Percentiles rank a stretch among this genome's conserved stretches.
Evolutionary conservation across 2,797 vertebrate species (phyloP).

Genomic region (Sciurus vulgaris): DNA sequence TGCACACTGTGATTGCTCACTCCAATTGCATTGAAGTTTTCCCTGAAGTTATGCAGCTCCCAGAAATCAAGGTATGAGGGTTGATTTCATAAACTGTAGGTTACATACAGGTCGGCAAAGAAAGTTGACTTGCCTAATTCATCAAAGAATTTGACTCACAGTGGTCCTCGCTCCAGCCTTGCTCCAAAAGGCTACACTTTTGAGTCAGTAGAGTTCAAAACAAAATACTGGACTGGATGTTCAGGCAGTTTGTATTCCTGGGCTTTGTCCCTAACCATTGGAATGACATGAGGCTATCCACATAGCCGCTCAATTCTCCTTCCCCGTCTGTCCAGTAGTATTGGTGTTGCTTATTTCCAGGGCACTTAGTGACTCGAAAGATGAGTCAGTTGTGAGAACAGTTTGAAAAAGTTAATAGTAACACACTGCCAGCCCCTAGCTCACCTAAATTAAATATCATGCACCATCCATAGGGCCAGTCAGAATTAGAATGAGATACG

Average conservation of each 20-base stretch:
- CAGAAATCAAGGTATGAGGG: conserved; percentile 94
- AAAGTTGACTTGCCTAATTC: not conserved
- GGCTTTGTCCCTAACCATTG: not conserved
- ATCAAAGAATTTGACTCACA: not conserved
- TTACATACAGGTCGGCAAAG: not conserved
- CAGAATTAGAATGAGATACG: too few species aligned
- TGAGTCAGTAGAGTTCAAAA: not conserved
- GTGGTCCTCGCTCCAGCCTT: not conserved
- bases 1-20: conserved; percentile 97
- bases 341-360: not conserved
- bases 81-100: not conserved
- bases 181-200: not conserved
- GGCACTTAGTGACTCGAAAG: not conserved
- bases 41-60: conserved; percentile 98
- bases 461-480: fast-evolving
- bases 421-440: too few species aligned
- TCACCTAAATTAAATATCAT: not conserved
- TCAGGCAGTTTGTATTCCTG: not conserved
- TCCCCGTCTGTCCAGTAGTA: not conserved
- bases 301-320: not conserved
- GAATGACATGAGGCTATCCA: not conserved
- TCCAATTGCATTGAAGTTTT: conserved; percentile 98
- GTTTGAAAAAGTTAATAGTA: not conserved
- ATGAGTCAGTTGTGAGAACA: not conserved
- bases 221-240: not conserved